A percentile compares a stretch with the other conserved stretches of the same genome.
Evolutionary conservation across 1,140 invertebrate genomes (phyloP).

Genomic region (Caerostris extrusa): DNA sequence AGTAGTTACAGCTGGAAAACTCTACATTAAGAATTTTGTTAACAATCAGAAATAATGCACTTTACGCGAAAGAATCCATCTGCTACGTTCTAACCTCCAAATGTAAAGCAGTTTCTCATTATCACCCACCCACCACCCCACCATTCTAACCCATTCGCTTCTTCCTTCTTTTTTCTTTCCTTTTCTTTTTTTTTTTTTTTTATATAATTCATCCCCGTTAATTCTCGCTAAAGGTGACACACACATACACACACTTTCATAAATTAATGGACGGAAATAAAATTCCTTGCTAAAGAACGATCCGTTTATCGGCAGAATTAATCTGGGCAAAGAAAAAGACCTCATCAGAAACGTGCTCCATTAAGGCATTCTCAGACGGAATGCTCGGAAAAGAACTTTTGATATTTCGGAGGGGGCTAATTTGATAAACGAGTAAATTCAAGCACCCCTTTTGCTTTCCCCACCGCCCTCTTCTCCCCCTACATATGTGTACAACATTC

Average conservation of each 20-base stretch:
- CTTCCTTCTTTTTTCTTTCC: too few relatives aligned
- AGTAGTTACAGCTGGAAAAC: slow-evolving; percentile 24
- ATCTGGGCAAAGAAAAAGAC: slow-evolving; percentile 72
- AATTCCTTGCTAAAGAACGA: slow-evolving; percentile 61
- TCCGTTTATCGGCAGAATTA: slow-evolving; percentile 74
- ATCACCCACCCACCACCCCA: slow-evolving; percentile 22
- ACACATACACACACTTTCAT: slow-evolving; percentile 54
- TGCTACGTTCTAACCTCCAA: slow-evolving; percentile 44
- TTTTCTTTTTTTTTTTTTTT: neutral
- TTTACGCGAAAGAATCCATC: slow-evolving; percentile 55
- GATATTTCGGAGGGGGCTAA: slow-evolving; percentile 75
- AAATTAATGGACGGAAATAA: slow-evolving; percentile 75
- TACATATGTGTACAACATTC: slow-evolving; percentile 69
- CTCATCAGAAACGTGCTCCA: slow-evolving; percentile 75
- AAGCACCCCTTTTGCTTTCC: slow-evolving; percentile 1
- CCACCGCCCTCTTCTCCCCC: neutral
- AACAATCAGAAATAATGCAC: slow-evolving; percentile 69
- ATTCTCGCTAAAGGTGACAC: slow-evolving; percentile 59
- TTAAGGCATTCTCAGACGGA: slow-evolving; percentile 74
- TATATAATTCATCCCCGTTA: slow-evolving; percentile 28
- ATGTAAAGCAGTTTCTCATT: slow-evolving; percentile 58
- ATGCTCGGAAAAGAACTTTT: slow-evolving; percentile 74
- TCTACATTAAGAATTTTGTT: slow-evolving; percentile 63
- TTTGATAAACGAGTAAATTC: slow-evolving; percentile 77
- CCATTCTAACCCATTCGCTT: too few relatives aligned